A percentile compares a stretch with the other conserved stretches of the same genome.
Evolutionary conservation across 2,888 invertebrate genomes (phyloP).

Genomic region (Idaea aversata): DNA sequence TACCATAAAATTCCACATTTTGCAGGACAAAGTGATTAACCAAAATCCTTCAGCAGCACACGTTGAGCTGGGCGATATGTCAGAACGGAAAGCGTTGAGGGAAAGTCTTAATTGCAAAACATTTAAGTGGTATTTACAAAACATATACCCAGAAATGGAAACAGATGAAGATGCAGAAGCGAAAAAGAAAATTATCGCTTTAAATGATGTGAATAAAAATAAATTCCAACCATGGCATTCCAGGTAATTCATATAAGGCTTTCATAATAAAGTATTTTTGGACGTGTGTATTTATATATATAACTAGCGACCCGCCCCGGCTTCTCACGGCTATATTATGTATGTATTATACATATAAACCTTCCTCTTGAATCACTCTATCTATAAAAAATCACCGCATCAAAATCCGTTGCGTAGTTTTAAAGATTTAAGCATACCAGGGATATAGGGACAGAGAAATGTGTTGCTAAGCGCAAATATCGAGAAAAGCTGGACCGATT

Average conservation of each 20-base stretch:
- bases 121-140: slow-evolving; percentile 93
- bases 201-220: slow-evolving; percentile 80
- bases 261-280: too few relatives aligned
- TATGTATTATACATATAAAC: too few relatives aligned
- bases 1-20: slow-evolving; percentile 22
- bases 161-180: slow-evolving; percentile 81
- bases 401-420: too few relatives aligned
- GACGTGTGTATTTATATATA: too few relatives aligned
- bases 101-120: slow-evolving; percentile 87
- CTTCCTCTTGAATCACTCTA: too few relatives aligned
- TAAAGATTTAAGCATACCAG: too few relatives aligned
- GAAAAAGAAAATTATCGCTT: slow-evolving; percentile 80
- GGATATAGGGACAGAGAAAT: too few relatives aligned
- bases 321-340: too few relatives aligned
- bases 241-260: slow-evolving; percentile 53
- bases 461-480: too few relatives aligned
- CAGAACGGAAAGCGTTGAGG: slow-evolving; percentile 85
- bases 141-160: slow-evolving; percentile 90
- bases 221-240: slow-evolving; percentile 92
- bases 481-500: too few relatives aligned
- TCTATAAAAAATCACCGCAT: too few relatives aligned
- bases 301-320: too few relatives aligned
- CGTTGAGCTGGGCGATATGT: slow-evolving; percentile 88
- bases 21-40: slow-evolving; percentile 88
- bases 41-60: slow-evolving; percentile 82